phyloP scores from a whole-genome alignment of 2,113 vertebrate species.

The Alosa alosa region DNA sequence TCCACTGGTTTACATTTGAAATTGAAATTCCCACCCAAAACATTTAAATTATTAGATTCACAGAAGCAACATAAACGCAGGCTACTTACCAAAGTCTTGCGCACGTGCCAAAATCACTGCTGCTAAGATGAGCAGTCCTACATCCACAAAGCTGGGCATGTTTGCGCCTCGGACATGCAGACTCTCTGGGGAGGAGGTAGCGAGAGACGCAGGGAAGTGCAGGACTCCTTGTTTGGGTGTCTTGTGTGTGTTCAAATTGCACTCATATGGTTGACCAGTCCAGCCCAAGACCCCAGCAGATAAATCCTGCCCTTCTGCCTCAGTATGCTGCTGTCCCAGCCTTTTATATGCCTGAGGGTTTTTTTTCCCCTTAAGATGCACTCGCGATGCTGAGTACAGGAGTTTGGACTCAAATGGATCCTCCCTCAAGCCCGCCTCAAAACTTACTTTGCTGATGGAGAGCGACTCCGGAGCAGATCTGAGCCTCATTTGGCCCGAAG shows the following conservation, averaged over 20 bases:
- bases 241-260: not conserved
- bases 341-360: not conserved
- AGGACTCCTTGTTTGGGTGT: not conserved
- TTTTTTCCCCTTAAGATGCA: not conserved
- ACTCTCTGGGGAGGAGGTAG: not conserved
- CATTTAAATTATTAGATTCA: not conserved
- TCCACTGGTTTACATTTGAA: not conserved
- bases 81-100: not conserved
- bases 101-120: not conserved
- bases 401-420: not conserved
- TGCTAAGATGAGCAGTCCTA: not conserved
- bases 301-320: not conserved
- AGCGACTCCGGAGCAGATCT: not conserved
- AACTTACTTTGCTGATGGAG: not conserved
- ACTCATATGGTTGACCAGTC: not conserved
- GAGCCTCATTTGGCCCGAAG: not conserved
- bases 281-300: not conserved
- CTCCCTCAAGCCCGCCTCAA: not conserved
- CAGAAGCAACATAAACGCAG: not conserved
- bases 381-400: not conserved
- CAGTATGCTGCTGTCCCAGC: not conserved
- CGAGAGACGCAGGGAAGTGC: not conserved
- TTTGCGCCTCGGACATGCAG: not conserved
- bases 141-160: slow-evolving; percentile 6
- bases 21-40: not conserved